Evolutionary conservation across 2,113 vertebrate species (phyloP), one percentile per base, ranked within the genome.

Genomic region (Poicephalus gulielmi): DNA sequence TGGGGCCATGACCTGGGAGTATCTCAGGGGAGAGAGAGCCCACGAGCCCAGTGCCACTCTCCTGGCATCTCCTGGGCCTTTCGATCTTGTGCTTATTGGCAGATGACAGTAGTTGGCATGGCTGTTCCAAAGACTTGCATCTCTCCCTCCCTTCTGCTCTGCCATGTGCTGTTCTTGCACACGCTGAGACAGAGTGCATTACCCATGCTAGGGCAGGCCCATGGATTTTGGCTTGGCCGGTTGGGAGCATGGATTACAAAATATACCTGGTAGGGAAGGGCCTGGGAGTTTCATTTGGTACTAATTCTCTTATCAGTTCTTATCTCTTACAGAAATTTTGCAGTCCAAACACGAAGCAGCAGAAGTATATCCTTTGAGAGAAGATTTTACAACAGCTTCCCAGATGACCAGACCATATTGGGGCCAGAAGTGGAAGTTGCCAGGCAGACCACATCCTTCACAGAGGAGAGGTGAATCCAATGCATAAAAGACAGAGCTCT

Each of bases 31-130:
- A 71, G 24, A 76, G 17, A 62, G 17, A 80, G 50, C 30, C 41
- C 41, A 28, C 2, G 3, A 62, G 59, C 46, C 23, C 2, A 4
- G 37, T 2, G 1, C 37, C 1, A 2, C 8, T 59, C 2, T 77
- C 33, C 43, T 24, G 5, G 43, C n/a, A 74, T 47, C 27, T 85
- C 37, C 30, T n/a, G 47, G 17, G 30, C 37, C n/a, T 18, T 30
- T 17, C 13, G 50, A 16, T 52, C 50, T 62, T 49, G 19, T 4
- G 59, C 27, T 35, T 87, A 55, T 49, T 6, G 2, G 9, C 33
- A 7, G 1, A 64, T 49, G 53, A 84, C 4, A 11, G 13, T 41
- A 81, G 3, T 13, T 80, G 68, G 4, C 10, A 18, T 66, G 30
- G 25, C 69, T 80, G 46, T 15, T 44, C 20, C 4, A 30, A 44